Base-by-base conservation (phyloP, 2,888 invertebrate genomes). In the Hemaris fuciformis region DNA sequence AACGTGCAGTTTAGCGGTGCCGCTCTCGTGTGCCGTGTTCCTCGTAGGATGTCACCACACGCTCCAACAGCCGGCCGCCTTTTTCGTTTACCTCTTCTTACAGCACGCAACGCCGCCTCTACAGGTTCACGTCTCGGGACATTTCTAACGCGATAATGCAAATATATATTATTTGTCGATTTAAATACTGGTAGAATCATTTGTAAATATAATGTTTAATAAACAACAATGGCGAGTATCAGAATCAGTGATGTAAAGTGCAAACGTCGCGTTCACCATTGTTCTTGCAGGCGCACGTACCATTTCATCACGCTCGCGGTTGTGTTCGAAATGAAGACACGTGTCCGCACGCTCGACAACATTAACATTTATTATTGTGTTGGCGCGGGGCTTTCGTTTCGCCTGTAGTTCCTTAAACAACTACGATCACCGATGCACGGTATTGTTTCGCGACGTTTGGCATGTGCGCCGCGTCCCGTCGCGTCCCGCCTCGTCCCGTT, bases 381-480 rank as follows among this genome's bases (percentile, higher is more conserved):
- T 74, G 76, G 76, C 78, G 79, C 73, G 66, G 77, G 79, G 87
- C 83, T 86, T 87, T 87, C 83, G 81, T 80, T 84, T 77, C 74
- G 80, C 72, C 73, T 77, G 75, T 76, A 77, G 81, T 78, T 79
- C 81, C 79, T 84, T 86, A 84, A 80, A 85, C 81, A 85, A 81
- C 77, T 66, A 70, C 78, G 85, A 88, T 88, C 88, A 88, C 81
- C 83, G 84, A 88, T 86, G 86, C 87, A 77, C 70, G n/a, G 85
- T 82, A 89, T 90, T 90, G 90, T 89, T 84, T 82, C 69, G 85
- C 83, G 78, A 78, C 79, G 79, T 83, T 91, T 87, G 84, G 84
- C 87, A 91, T 91, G 89, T 85, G 83, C 83, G 81, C 77, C 87
- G 82, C 88, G 89, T 89, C 76, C 70, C 76, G 67, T 69, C 72